Evolutionary conservation across 2,888 invertebrate species (phyloP).

Genomic region (Notodonta dromedarius): DNA sequence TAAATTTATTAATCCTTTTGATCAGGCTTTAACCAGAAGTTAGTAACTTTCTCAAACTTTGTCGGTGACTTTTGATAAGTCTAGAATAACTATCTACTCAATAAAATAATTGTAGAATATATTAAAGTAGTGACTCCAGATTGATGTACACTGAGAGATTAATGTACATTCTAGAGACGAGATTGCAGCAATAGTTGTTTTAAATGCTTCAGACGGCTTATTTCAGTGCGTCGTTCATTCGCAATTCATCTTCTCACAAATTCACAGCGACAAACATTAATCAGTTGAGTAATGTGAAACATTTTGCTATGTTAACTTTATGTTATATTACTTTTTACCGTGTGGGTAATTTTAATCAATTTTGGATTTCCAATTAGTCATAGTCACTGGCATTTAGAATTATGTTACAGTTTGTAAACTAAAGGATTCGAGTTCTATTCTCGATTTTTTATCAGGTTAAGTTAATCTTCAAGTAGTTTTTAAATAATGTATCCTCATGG

Average conservation of each 20-base stretch:
- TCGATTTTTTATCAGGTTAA: too few relatives aligned
- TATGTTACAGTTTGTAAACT: too few relatives aligned
- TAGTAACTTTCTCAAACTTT: too few relatives aligned
- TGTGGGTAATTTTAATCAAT: neutral
- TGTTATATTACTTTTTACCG: neutral
- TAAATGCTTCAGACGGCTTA: neutral
- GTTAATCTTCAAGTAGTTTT: too few relatives aligned
- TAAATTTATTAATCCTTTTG: neutral
- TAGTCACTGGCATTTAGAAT: neutral
- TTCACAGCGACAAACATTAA: neutral
- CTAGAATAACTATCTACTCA: too few relatives aligned
- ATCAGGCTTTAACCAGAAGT: too few relatives aligned
- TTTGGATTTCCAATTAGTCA: neutral
- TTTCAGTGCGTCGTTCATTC: neutral
- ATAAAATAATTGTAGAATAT: too few relatives aligned
- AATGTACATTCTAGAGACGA: neutral
- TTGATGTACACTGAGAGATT: neutral
- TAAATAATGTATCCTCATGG: too few relatives aligned
- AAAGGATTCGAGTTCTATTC: too few relatives aligned
- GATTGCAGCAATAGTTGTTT: neutral
- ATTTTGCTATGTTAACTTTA: neutral
- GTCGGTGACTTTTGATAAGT: too few relatives aligned
- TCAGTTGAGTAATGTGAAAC: neutral
- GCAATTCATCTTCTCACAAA: neutral
- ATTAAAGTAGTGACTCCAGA: too few relatives aligned